phyloP scores from a whole-genome alignment of 2,797 vertebrate genomes.

The Schizothorax lantsangensis region DNA sequence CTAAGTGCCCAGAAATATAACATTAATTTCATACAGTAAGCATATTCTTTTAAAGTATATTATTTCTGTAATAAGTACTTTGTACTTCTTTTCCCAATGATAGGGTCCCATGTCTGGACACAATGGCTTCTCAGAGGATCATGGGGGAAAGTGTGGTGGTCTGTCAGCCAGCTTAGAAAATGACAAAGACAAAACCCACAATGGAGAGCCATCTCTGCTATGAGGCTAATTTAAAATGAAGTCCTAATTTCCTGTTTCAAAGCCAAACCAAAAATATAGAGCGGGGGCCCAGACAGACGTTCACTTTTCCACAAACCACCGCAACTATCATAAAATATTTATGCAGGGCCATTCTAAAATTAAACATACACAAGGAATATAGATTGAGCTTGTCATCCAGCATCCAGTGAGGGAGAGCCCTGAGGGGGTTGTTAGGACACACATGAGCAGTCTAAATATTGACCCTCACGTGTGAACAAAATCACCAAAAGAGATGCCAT shows the following conservation, averaged over 20 bases:
- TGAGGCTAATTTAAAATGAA: conserved; percentile 11
- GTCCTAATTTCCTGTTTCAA: conserved; percentile 22
- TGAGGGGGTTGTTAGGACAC: conserved; percentile 11
- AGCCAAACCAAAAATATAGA: conserved; percentile 52
- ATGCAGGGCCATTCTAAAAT: conserved; percentile 49
- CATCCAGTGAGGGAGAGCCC: conserved; percentile 18
- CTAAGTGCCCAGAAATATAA: neutral
- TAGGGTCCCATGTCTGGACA: neutral
- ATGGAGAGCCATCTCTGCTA: neutral
- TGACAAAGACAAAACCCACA: neutral
- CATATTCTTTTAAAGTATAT: neutral
- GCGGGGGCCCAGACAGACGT: neutral
- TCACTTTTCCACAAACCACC: conserved; percentile 20
- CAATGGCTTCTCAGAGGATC: neutral
- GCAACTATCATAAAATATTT: conserved; percentile 38
- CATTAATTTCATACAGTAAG: neutral
- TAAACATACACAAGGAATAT: conserved; percentile 45
- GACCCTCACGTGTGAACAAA: neutral
- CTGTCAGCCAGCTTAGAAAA: neutral
- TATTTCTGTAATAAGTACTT: neutral
- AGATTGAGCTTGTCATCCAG: conserved; percentile 30
- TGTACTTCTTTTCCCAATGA: neutral
- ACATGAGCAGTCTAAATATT: neutral
- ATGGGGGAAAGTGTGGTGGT: neutral
- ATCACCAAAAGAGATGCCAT: neutral